Evolutionary conservation across 2,888 invertebrate species (phyloP).

Genomic region (Abscondita cerata): DNA sequence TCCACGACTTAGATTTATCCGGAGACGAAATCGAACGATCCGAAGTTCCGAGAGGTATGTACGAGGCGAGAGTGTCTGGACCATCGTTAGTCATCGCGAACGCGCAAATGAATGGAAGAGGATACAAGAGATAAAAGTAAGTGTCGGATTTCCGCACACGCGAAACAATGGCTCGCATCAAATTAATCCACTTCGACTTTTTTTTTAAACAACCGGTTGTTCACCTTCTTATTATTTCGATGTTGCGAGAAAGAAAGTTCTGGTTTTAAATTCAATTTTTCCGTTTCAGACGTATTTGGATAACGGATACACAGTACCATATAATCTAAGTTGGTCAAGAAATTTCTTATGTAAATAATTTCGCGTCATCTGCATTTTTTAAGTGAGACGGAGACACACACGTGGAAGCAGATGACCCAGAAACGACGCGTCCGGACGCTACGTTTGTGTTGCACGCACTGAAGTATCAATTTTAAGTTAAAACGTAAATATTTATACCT

Average conservation of each 20-base stretch:
- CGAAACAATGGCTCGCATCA: constrained; percentile 13
- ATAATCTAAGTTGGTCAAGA: constrained; percentile 27
- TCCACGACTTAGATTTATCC: constrained; percentile 85
- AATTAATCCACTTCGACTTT: background rate
- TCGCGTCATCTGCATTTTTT: constrained; percentile 28
- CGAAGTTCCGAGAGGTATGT: constrained; percentile 69
- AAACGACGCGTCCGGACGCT: too few relatives aligned
- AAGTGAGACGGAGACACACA: background rate
- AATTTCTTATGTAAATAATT: constrained; percentile 33
- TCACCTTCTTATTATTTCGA: background rate
- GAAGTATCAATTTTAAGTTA: too few relatives aligned
- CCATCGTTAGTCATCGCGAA: constrained; percentile 49
- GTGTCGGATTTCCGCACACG: constrained; percentile 24
- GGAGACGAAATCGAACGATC: constrained; percentile 77
- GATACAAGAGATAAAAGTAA: constrained; percentile 28
- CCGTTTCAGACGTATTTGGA: constrained; percentile 30
- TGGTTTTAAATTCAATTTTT: background rate
- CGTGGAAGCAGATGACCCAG: background rate
- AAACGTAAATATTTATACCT: too few relatives aligned
- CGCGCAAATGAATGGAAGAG: constrained; percentile 53
- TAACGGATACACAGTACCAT: constrained; percentile 29
- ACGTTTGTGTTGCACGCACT: too few relatives aligned
- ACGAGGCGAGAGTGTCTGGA: constrained; percentile 58
- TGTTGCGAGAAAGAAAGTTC: background rate
- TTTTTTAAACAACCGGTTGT: background rate